These are phyloP conservation scores for Malacoctenus gilli DNA, from an alignment of 2,797 vertebrate genomes.

Conservation along the genomic window DNA sequence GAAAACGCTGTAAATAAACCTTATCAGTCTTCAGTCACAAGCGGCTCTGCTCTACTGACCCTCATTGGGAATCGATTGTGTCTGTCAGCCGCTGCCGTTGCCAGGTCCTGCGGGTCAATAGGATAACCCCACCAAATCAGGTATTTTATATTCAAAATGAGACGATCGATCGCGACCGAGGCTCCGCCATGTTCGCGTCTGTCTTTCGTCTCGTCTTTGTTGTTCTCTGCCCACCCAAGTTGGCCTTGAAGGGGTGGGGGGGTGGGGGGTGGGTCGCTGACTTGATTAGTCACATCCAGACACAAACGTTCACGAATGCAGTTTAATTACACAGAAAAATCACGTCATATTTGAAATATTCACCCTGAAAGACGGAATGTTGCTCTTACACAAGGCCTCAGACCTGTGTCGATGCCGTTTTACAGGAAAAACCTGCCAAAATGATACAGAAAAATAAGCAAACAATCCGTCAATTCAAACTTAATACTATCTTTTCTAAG, in stretches of 20 bases:
- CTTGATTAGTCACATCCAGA: constrained; percentile 29
- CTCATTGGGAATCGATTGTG: constrained; percentile 27
- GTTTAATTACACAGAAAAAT: constrained; percentile 10
- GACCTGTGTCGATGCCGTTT: too few relatives aligned
- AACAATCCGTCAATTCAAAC: too few relatives aligned
- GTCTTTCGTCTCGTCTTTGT: constrained; percentile 23
- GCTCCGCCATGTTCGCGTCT: background rate
- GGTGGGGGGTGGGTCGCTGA: too few relatives aligned
- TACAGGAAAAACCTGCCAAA: too few relatives aligned
- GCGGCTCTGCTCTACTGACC: background rate
- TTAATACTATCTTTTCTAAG: too few relatives aligned
- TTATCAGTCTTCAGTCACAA: background rate
- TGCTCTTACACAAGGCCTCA: too few relatives aligned
- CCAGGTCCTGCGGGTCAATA: constrained; percentile 38
- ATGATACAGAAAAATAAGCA: too few relatives aligned
- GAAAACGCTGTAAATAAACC: constrained; percentile 1
- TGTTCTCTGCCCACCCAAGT: constrained; percentile 30
- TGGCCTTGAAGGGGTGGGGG: constrained; percentile 9
- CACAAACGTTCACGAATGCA: constrained; percentile 32
- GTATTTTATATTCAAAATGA: constrained; percentile 29
- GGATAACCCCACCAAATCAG: constrained; percentile 7
- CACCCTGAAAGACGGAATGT: background rate
- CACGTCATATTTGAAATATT: background rate
- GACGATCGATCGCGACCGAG: constrained; percentile 10
- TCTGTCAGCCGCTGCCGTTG: constrained; percentile 33